Evolutionary conservation across 2,113 vertebrate genomes (phyloP).

Genomic region (Caloenas nicobarica): DNA sequence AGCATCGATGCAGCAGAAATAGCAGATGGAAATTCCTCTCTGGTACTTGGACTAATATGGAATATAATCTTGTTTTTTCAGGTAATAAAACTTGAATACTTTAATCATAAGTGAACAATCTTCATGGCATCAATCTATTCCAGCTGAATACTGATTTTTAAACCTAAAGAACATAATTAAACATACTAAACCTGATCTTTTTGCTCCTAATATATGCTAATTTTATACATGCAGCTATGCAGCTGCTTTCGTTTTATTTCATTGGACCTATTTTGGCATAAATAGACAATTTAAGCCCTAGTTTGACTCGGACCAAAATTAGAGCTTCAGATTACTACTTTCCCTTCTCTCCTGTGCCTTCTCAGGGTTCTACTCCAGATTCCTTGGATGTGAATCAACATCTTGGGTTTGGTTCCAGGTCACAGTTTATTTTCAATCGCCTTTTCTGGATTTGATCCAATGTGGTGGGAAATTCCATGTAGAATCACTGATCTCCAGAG

Average conservation of each 20-base stretch:
- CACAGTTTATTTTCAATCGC: constrained; percentile 43
- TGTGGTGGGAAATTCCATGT: constrained; percentile 5
- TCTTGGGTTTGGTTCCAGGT: constrained; percentile 27
- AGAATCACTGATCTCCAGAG: constrained; percentile 4
- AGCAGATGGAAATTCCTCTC: constrained; percentile 92
- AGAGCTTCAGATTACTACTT: constrained; percentile 24
- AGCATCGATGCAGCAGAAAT: constrained; percentile 94
- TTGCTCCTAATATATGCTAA: background rate
- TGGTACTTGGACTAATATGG: constrained; percentile 96
- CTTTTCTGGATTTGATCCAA: background rate
- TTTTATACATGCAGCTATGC: constrained; percentile 27
- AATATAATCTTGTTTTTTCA: constrained; percentile 99
- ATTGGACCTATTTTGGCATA: constrained; percentile 2
- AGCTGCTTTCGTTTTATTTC: constrained; percentile 48
- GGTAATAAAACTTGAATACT: constrained; percentile 75
- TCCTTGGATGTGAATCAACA: constrained; percentile 18
- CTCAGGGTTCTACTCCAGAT: constrained; percentile 1
- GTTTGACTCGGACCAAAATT: constrained; percentile 39
- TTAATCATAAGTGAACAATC: background rate
- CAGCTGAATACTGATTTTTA: background rate
- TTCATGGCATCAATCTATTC: background rate
- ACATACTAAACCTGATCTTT: background rate
- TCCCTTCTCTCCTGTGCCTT: background rate
- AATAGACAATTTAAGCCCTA: constrained; percentile 20
- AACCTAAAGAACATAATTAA: constrained; percentile 15